These are phyloP conservation scores for Ianthella basta DNA, from an alignment of 37 sponge, comb jelly and placozoan species.

Conservation along the genomic window DNA sequence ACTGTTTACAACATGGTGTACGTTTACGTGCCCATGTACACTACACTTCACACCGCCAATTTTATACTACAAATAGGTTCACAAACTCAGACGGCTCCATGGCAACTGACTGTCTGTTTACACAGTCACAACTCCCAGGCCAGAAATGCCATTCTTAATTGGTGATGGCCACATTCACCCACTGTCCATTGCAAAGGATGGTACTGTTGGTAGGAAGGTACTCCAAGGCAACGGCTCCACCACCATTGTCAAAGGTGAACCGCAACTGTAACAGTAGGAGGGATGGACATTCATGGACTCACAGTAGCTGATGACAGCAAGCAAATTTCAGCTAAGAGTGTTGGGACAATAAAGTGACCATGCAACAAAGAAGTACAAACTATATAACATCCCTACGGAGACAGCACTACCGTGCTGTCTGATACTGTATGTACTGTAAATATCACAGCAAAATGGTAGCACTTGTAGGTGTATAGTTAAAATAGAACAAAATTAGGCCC, in stretches of 20 bases:
- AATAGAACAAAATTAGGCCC: too few species aligned
- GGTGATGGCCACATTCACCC: slow-evolving; percentile 48
- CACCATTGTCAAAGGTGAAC: slow-evolving; percentile 67
- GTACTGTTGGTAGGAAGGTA: slow-evolving; percentile 10
- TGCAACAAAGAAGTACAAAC: too few species aligned
- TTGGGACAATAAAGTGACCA: too few species aligned
- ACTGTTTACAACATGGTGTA: slow-evolving; percentile 47
- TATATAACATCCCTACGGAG: too few species aligned
- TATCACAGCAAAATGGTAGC: too few species aligned
- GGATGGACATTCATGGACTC: not conserved
- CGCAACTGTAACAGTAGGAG: slow-evolving; percentile 18
- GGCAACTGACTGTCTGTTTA: slow-evolving; percentile 26
- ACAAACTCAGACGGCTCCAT: not conserved
- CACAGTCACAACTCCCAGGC: not conserved
- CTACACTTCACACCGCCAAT: slow-evolving; percentile 27
- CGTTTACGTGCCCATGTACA: slow-evolving; percentile 74
- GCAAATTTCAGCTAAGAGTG: too few species aligned
- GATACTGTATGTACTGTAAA: too few species aligned
- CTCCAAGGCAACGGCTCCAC: slow-evolving; percentile 35
- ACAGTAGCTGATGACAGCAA: not conserved
- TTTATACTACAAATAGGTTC: slow-evolving; percentile 25
- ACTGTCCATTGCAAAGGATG: slow-evolving; percentile 46
- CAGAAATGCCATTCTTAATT: slow-evolving; percentile 40
- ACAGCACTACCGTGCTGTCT: too few species aligned
- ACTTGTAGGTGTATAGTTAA: too few species aligned